phyloP scores from a whole-genome alignment of 2,113 vertebrate genomes.

The Calyptomena viridis region DNA sequence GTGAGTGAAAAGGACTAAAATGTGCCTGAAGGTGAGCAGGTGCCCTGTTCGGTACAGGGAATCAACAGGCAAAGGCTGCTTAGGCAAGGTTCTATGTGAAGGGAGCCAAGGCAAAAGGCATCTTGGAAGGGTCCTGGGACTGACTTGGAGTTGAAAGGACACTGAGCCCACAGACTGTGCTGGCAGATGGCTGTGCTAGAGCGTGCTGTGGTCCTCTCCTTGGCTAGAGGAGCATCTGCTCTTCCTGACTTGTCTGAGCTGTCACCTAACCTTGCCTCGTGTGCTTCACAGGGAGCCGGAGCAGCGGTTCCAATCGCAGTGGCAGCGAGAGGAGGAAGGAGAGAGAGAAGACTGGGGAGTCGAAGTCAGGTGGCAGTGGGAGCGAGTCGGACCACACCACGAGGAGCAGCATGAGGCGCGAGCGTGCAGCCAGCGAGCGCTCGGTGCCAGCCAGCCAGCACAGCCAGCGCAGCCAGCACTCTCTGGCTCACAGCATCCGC shows the following conservation, averaged over 20 bases:
- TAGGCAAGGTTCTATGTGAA: neutral
- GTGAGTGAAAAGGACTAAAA: constrained; percentile 64
- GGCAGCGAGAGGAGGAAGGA: constrained; percentile 81
- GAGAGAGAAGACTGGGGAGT: constrained; percentile 76
- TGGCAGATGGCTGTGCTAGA: neutral
- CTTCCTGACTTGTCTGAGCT: neutral
- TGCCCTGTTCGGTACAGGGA: neutral
- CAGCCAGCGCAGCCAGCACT: constrained; percentile 89
- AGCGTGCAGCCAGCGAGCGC: constrained; percentile 80
- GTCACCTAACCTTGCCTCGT: neutral
- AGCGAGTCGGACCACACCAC: constrained; percentile 84
- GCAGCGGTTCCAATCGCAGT: constrained; percentile 89
- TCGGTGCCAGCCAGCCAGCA: constrained; percentile 81
- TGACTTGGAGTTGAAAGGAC: neutral
- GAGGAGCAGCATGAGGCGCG: constrained; percentile 77
- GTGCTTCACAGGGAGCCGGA: constrained; percentile 81
- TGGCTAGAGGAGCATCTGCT: neutral
- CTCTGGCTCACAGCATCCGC: constrained; percentile 81
- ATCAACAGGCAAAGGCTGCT: neutral
- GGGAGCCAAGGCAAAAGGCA: neutral
- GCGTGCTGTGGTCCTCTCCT: neutral
- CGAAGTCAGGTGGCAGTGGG: constrained; percentile 85
- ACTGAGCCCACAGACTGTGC: neutral
- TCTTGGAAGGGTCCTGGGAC: neutral
- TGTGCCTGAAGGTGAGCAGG: neutral